phyloP scores from a whole-genome alignment of 2,888 invertebrate species.

The Gymnosoma rotundatum region DNA sequence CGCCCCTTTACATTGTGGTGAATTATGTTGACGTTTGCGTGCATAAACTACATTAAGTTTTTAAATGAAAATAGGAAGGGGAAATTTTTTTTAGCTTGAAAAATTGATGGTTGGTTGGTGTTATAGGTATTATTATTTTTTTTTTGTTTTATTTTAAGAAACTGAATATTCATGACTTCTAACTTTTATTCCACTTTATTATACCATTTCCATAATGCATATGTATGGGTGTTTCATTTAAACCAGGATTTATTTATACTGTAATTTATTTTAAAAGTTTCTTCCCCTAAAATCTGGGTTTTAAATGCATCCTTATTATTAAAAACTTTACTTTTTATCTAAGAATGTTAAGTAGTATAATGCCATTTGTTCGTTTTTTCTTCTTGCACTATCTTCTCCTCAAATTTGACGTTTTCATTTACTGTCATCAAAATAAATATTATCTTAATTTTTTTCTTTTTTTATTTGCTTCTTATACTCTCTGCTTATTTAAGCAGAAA shows the following conservation, averaged over 20 bases:
- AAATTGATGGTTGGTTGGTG: conserved; percentile 31
- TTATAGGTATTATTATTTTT: neutral
- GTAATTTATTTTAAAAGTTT: neutral
- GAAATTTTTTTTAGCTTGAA: neutral
- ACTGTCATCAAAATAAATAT: conserved; percentile 78
- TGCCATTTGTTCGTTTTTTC: neutral
- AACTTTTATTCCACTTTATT: neutral
- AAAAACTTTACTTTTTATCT: conserved; percentile 24
- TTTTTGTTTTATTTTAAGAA: conserved; percentile 35
- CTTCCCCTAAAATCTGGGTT: conserved; percentile 10
- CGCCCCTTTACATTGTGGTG: conserved; percentile 15
- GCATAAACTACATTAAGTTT: conserved; percentile 24
- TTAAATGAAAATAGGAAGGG: neutral
- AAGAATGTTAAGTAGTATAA: neutral
- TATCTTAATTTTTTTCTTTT: conserved; percentile 72
- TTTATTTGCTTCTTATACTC: conserved; percentile 31
- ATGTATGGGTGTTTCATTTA: neutral
- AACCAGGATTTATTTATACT: neutral
- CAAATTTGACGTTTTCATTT: conserved; percentile 21
- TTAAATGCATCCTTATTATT: neutral
- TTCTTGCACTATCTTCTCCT: neutral
- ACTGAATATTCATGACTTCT: conserved; percentile 57
- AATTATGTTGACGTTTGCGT: neutral
- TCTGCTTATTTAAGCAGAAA: conserved; percentile 39
- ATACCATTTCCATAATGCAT: neutral